Percentiles rank a stretch among this genome's conserved stretches.
Conservation (phyloP, 2,797 vertebrate species). For the Peromyscus aztecus region DNA sequence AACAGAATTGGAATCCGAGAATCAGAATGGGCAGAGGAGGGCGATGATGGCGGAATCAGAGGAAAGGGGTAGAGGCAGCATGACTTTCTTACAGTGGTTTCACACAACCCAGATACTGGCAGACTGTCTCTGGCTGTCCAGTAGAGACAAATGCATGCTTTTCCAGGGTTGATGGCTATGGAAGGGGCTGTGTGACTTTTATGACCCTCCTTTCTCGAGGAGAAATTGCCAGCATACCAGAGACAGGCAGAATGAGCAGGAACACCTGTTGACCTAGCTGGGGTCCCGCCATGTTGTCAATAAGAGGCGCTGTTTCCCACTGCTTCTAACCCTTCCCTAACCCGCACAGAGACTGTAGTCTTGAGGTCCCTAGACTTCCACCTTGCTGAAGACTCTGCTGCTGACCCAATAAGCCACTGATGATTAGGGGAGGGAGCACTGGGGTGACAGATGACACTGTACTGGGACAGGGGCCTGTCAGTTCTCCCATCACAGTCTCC, state of each 20-base stretch:
- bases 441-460: accelerated
- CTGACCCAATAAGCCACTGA: not conserved
- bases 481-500: not conserved
- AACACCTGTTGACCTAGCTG: not conserved
- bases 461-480: not conserved
- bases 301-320: not conserved
- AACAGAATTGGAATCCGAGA: not conserved
- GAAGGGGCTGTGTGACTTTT: not conserved
- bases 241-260: not conserved
- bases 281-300: too few relatives aligned
- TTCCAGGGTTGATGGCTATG: not conserved
- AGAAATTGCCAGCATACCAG: not conserved
- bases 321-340: accelerated
- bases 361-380: not conserved
- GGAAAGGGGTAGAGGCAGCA: not conserved
- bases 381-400: not conserved
- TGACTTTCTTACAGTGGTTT: not conserved
- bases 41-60: not conserved
- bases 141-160: not conserved
- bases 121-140: not conserved
- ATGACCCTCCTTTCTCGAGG: not conserved
- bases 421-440: not conserved
- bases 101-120: not conserved
- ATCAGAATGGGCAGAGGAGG: not conserved
- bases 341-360: not conserved